These are phyloP conservation scores for Paracyprichromis sp. DNA, from an alignment of 2,113 vertebrate species.

Conservation along the genomic window DNA sequence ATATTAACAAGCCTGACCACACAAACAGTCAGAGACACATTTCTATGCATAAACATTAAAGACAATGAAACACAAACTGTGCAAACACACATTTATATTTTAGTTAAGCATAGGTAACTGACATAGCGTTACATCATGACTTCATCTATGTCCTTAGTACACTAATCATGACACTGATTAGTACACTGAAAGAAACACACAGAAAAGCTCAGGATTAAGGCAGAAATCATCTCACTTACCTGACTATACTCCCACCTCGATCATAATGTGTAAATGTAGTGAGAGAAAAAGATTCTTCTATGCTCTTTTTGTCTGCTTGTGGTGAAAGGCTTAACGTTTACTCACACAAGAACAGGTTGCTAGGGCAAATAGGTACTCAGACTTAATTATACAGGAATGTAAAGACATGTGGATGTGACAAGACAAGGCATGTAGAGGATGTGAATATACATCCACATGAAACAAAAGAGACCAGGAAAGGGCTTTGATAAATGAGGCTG, in stretches of 20 bases:
- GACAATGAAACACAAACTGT: not conserved
- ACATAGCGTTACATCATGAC: not conserved
- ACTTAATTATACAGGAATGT: not conserved
- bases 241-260: not conserved
- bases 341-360: not conserved
- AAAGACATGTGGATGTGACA: not conserved
- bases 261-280: not conserved
- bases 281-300: constrained; percentile 10
- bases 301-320: not conserved
- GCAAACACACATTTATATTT: not conserved
- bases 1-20: constrained; percentile 50
- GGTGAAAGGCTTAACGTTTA: constrained; percentile 5
- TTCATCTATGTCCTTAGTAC: not conserved
- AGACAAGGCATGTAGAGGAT: not conserved
- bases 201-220: constrained; percentile 7
- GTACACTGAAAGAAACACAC: not conserved
- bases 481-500: not conserved
- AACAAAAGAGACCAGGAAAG: not conserved
- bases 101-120: not conserved
- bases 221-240: not conserved
- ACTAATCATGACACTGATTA: not conserved
- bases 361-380: not conserved
- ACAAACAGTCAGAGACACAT: not conserved
- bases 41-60: not conserved
- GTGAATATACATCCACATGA: not conserved